These are phyloP conservation scores for Anseranas semipalmata DNA, from an alignment of 2,113 vertebrate genomes.

Conservation along the genomic window DNA sequence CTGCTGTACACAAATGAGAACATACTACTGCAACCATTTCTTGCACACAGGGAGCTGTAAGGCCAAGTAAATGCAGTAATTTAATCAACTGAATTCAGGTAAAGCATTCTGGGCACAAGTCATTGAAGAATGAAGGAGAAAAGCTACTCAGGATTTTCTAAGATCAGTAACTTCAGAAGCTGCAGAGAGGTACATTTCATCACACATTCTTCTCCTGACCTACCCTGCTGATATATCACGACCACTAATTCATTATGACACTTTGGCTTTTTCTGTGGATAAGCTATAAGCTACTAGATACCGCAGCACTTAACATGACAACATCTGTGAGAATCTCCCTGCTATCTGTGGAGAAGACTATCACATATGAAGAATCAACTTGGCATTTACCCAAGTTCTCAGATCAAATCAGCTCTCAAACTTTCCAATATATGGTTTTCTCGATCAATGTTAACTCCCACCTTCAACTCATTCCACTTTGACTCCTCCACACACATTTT, in stretches of 20 bases:
- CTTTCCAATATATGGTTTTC: neutral
- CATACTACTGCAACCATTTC: neutral
- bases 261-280: neutral
- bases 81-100: neutral
- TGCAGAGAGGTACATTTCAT: neutral
- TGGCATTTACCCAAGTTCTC: neutral
- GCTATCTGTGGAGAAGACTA: neutral
- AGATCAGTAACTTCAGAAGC: neutral
- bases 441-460: neutral
- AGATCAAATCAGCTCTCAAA: neutral
- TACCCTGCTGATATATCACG: neutral
- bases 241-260: neutral
- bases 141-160: neutral
- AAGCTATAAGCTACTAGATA: neutral
- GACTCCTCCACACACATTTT: neutral
- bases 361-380: neutral
- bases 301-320: neutral
- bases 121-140: neutral
- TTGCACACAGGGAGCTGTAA: neutral
- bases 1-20: neutral
- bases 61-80: neutral
- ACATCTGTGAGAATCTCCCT: neutral
- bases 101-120: neutral
- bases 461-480: neutral
- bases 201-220: neutral